phyloP scores from a whole-genome alignment of 2,797 vertebrate genomes.

The Enteromius unitaeniatus region DNA sequence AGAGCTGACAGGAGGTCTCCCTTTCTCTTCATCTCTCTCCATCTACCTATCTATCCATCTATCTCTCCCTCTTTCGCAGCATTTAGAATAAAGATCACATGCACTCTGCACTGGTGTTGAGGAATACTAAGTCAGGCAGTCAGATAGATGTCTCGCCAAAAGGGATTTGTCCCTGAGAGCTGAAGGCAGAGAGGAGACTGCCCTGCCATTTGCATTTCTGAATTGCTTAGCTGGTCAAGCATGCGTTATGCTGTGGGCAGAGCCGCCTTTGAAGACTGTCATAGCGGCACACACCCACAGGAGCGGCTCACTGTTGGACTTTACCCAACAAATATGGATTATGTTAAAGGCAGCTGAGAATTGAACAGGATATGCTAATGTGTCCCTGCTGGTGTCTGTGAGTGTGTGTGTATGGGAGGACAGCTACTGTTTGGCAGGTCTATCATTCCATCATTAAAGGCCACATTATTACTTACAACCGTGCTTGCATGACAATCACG shows the following conservation, averaged over 20 bases:
- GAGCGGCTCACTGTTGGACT: constrained; percentile 89
- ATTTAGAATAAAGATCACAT: constrained; percentile 81
- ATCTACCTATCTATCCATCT: constrained; percentile 10
- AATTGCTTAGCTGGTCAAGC: constrained; percentile 98
- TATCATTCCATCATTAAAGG: constrained; percentile 99
- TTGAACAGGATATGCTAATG: constrained; percentile 99
- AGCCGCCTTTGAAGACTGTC: constrained; percentile 89
- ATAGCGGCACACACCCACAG: constrained; percentile 83
- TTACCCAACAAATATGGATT: constrained; percentile 99
- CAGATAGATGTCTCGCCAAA: constrained; percentile 88
- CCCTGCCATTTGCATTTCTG: constrained; percentile 94
- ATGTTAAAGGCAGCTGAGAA: constrained; percentile 97
- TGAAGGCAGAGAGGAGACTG: constrained; percentile 79
- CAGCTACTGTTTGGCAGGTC: constrained; percentile 97
- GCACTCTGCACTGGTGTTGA: constrained; percentile 70
- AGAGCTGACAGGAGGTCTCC: constrained; percentile 13
- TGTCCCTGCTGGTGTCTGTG: constrained; percentile 88
- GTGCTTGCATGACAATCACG: constrained; percentile 97
- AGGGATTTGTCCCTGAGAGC: constrained; percentile 90
- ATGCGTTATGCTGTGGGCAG: constrained; percentile 83
- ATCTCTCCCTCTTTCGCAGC: constrained; percentile 66
- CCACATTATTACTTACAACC: constrained; percentile 99
- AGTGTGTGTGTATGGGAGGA: constrained; percentile 77
- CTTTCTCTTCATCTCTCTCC: constrained; percentile 49
- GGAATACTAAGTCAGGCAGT: constrained; percentile 81